Conservation (phyloP, 2,888 invertebrate genomes). For the Lasioglossum malachurum region DNA sequence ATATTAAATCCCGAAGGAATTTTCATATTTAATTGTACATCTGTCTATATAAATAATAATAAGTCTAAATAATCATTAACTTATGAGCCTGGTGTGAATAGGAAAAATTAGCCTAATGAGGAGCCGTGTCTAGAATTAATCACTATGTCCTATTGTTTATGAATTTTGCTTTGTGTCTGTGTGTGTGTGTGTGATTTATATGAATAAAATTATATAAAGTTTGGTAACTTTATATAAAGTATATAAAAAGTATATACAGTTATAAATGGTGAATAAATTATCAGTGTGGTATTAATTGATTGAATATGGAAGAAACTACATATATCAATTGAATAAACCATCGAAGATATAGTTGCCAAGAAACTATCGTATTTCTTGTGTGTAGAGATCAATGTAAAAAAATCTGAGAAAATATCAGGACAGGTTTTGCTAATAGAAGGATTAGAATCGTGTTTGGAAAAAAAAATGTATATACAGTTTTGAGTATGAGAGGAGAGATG, state of each 20-base stretch:
- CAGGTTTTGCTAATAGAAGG: neutral
- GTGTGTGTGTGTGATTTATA: no score
- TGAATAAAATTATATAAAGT: neutral
- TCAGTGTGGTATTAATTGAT: neutral
- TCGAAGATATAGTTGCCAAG: neutral
- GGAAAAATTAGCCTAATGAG: neutral
- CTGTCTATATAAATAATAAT: no score
- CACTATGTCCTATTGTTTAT: neutral
- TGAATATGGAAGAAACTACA: neutral
- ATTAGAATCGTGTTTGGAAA: neutral
- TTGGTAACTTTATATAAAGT: no score
- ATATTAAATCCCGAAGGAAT: no score
- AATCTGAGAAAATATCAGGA: neutral
- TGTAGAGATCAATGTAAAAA: neutral
- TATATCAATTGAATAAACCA: neutral
- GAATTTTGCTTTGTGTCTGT: neutral
- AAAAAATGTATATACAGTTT: conserved; percentile 20
- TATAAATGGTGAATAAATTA: neutral
- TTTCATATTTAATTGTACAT: neutral
- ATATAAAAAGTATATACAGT: neutral
- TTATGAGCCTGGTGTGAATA: neutral
- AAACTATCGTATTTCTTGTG: neutral
- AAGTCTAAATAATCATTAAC: neutral
- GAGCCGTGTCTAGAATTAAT: neutral
- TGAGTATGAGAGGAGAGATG: conserved; percentile 41